phyloP scores from a whole-genome alignment of 2,113 vertebrate genomes.

The Paratilapia polleni region DNA sequence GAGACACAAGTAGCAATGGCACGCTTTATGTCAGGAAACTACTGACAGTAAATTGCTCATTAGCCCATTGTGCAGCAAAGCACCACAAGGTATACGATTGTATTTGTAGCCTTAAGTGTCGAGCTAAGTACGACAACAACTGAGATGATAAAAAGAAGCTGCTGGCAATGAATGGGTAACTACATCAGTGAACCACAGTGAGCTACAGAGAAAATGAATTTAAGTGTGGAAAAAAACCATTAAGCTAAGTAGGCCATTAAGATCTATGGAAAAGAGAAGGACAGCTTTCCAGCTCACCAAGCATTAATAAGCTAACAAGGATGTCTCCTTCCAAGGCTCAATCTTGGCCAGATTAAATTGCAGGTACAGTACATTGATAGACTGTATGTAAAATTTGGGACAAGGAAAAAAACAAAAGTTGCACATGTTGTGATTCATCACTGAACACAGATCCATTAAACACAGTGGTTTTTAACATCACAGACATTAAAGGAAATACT shows the following conservation, averaged over 20 bases:
- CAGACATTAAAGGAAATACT: no score
- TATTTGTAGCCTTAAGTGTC: conserved; percentile 65
- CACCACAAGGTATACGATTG: conserved; percentile 41
- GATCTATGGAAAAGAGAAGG: conserved; percentile 18
- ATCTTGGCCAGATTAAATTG: background rate
- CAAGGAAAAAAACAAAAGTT: background rate
- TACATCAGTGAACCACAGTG: conserved; percentile 36
- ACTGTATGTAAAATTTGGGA: background rate
- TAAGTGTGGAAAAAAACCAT: conserved; percentile 37
- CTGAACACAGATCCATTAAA: background rate
- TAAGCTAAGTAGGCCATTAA: conserved; percentile 50
- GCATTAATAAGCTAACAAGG: conserved; percentile 16
- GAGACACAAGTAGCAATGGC: background rate
- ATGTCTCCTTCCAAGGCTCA: background rate
- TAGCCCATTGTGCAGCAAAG: conserved; percentile 52
- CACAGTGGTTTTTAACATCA: no score
- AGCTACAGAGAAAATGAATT: conserved; percentile 52
- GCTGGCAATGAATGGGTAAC: conserved; percentile 44
- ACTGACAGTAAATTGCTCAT: conserved; percentile 51
- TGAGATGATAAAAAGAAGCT: conserved; percentile 55
- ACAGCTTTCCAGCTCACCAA: conserved; percentile 5
- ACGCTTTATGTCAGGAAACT: conserved; percentile 44
- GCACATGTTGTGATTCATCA: background rate
- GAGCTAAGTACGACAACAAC: conserved; percentile 45
- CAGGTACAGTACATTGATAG: background rate